Evolutionary conservation across 1,140 invertebrate species (phyloP), one percentile per base, ranked within the genome.

Genomic region (Diabrotica virgifera): DNA sequence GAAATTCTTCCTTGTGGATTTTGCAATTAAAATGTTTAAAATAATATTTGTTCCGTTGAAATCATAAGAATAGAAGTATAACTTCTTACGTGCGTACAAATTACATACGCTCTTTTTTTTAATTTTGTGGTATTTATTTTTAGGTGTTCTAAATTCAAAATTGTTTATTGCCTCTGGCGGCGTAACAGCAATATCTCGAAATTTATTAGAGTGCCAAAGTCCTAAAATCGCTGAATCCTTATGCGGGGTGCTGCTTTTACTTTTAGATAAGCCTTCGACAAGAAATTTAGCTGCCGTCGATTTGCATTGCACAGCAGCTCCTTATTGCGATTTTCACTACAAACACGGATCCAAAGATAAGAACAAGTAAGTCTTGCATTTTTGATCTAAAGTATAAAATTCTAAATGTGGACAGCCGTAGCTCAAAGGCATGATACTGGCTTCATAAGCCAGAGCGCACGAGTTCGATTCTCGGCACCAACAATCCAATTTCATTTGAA

Each of bases 281-380:
- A 82, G 96, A 54, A 81, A 83, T 66, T 83, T 85, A 59, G 88
- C 89, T 46, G 86, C 85, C 11, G 85, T 94, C 5, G 89, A 93
- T 72, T 80, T 96, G n/a, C 82, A 93, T 70, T 90, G 87, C 75
- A 82, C 97, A 5, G 89, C 95, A 52, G 93, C 94, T 2, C 93
- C 95, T 4, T 96, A 96, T 73, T 96, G 94, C 72, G 95, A 97
- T 81, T 90, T 94, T 72, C 91, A 96, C 74, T 92, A 86, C 85
- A 78, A 87, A 77, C 78, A 78, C 68, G 76, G 72, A 5, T 76
- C 72, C 74, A 77, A 77, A 66, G 78, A 79, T 64, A 77, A 78
- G 68, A 76, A 72, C 59, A 74, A 61, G 63, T 72, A 55, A 64
- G 36, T 35, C 24, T 24, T 24, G 24, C 24, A 24, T 24, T 24